phyloP scores from a whole-genome alignment of 1,140 invertebrate genomes.

The Lucilia cuprina region DNA sequence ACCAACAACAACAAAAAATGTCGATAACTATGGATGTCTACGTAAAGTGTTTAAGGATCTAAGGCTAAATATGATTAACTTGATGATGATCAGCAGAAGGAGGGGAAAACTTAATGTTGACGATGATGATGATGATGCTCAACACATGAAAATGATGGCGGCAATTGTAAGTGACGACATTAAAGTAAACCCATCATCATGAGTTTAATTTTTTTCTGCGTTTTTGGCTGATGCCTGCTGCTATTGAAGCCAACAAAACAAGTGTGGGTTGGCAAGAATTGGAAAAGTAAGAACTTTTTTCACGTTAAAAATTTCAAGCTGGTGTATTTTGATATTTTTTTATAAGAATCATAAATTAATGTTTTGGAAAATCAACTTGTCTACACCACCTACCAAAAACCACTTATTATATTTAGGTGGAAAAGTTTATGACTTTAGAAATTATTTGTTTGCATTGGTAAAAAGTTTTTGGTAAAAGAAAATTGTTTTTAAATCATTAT shows the following conservation, averaged over 20 bases:
- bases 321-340: constrained; percentile 6
- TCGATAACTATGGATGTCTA: background rate
- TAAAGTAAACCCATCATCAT: constrained; percentile 26
- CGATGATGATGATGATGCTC: background rate
- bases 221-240: background rate
- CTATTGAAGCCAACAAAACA: constrained; percentile 21
- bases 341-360: constrained; percentile 32
- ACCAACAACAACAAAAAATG: background rate
- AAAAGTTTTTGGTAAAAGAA: too few species aligned
- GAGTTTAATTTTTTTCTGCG: background rate
- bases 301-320: background rate
- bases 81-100: background rate
- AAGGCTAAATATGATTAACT: background rate
- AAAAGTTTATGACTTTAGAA: too few species aligned
- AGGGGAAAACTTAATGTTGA: background rate
- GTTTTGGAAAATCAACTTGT: constrained; percentile 27
- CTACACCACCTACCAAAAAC: constrained; percentile 27
- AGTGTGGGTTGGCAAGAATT: constrained; percentile 25
- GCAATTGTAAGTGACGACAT: constrained; percentile 22
- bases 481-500: too few species aligned
- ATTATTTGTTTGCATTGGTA: too few species aligned
- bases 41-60: constrained; percentile 14
- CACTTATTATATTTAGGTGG: background rate
- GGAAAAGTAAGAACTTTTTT: background rate
- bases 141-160: constrained; percentile 16